A percentile compares a stretch with the other conserved stretches of the same genome.
Evolutionary conservation across 2,113 vertebrate genomes (phyloP).

Genomic region (Hyaena hyaena): DNA sequence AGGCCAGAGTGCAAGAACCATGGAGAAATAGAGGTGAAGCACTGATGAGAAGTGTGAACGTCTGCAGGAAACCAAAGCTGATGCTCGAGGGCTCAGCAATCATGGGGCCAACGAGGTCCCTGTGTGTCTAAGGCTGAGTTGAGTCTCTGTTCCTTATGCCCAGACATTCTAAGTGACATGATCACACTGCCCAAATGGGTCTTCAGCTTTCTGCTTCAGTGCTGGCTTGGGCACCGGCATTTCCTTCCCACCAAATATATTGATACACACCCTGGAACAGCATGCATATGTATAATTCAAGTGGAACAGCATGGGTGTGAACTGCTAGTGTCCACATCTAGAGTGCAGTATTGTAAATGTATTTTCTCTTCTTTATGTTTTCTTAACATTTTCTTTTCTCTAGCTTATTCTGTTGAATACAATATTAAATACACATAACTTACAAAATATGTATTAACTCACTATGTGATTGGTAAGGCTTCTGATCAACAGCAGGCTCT

Average conservation of each 20-base stretch:
- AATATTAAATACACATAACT: background rate
- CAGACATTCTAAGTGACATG: rapidly evolving
- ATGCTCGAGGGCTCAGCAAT: background rate
- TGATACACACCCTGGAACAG: too few species aligned
- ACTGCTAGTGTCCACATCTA: background rate
- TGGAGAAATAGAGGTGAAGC: background rate
- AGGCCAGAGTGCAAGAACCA: background rate
- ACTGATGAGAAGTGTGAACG: too few species aligned
- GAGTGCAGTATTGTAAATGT: background rate
- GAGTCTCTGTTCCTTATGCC: background rate
- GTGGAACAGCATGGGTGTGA: background rate
- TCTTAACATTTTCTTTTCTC: background rate
- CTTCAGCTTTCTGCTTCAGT: background rate
- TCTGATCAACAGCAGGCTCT: background rate
- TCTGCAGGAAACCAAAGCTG: rapidly evolving
- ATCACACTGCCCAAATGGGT: rapidly evolving
- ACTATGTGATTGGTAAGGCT: background rate
- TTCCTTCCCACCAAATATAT: background rate
- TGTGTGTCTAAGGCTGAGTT: rapidly evolving
- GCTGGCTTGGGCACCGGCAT: too few species aligned
- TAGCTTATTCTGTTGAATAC: background rate
- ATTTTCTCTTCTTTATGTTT: background rate
- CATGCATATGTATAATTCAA: too few species aligned
- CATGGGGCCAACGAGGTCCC: background rate
- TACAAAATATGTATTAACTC: background rate